These are phyloP conservation scores for Trematomus bernacchii DNA, from an alignment of 2,797 vertebrate genomes.

Conservation along the genomic window DNA sequence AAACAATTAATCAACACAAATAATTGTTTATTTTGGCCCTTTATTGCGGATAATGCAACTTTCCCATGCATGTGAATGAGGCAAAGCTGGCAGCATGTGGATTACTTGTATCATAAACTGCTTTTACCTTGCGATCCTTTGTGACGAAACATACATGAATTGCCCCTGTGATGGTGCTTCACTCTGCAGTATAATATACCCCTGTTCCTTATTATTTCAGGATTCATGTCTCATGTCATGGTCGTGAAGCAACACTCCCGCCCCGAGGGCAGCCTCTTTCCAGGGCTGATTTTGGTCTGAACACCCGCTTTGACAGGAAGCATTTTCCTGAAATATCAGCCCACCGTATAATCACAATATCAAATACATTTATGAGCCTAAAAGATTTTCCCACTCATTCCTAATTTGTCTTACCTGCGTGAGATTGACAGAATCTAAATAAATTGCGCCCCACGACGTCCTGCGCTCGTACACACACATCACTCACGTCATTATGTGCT, in stretches of 20 bases:
- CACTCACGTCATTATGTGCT: conserved; percentile 56
- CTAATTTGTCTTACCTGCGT: conserved; percentile 48
- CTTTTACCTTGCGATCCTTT: background rate
- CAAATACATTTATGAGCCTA: conserved; percentile 38
- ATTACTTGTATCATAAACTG: background rate
- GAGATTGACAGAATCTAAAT: conserved; percentile 55
- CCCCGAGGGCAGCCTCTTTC: background rate
- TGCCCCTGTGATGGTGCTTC: background rate
- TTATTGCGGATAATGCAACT: background rate
- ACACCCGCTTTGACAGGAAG: conserved; percentile 15
- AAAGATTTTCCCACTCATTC: conserved; percentile 48
- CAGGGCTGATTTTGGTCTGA: conserved; percentile 24
- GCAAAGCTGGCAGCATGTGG: background rate
- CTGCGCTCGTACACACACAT: conserved; percentile 55
- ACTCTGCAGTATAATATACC: background rate
- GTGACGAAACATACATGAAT: background rate
- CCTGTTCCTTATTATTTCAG: conserved; percentile 1
- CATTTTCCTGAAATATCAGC: conserved; percentile 39
- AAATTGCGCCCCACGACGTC: conserved; percentile 51
- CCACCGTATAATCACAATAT: conserved; percentile 33
- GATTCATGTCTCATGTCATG: conserved; percentile 3
- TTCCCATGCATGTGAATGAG: background rate
- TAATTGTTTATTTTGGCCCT: background rate
- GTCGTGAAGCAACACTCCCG: background rate
- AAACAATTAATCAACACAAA: background rate